A percentile compares a stretch with the other conserved stretches of the same genome.
Conservation (phyloP, 2,113 vertebrate genomes). For the Mustela nigripes region DNA sequence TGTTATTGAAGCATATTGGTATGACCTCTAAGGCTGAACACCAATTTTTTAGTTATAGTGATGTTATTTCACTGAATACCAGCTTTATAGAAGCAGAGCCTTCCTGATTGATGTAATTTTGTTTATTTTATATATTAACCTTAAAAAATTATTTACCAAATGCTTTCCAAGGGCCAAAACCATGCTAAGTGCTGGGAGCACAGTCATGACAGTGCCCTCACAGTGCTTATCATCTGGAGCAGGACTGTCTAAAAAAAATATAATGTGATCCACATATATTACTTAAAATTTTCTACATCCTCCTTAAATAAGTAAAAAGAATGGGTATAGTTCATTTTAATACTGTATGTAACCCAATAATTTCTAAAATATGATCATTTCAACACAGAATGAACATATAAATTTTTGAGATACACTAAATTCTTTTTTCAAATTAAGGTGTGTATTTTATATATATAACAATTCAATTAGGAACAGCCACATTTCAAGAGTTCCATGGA, state of each 20-base stretch:
- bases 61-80: background rate
- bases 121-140: background rate
- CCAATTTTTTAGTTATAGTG: conserved; percentile 12
- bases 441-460: background rate
- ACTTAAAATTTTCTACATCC: background rate
- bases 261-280: background rate
- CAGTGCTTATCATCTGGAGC: background rate
- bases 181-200: too few relatives aligned
- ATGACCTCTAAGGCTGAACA: background rate
- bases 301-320: background rate
- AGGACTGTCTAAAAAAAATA: background rate
- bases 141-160: background rate
- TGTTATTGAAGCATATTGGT: background rate
- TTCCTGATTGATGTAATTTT: background rate
- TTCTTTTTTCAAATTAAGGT: background rate
- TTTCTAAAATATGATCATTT: background rate
- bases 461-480: background rate
- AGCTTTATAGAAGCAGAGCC: background rate
- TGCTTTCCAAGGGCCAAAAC: background rate
- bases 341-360: background rate
- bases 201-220: background rate
- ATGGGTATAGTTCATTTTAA: background rate
- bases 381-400: background rate
- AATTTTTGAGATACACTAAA: background rate
- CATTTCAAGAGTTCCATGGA: background rate